Base-by-base conservation (phyloP, 1,140 invertebrate genomes). In the Temnothorax nylanderi region DNA sequence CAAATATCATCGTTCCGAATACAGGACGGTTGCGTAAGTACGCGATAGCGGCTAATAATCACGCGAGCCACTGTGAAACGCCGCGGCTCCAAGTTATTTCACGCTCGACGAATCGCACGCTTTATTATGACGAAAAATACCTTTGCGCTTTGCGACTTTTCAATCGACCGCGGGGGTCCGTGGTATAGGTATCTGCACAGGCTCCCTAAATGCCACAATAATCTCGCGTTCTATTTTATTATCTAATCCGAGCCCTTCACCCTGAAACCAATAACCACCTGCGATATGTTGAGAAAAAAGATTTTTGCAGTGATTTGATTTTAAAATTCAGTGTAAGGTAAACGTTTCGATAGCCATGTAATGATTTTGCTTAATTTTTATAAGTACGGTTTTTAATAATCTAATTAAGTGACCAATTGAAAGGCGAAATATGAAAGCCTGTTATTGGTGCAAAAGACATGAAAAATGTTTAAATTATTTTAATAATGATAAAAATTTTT, bases 1-100 rank as follows among this genome's bases (percentile, higher is more conserved):
- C 82, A 89, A 89, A 89, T 89, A 88, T 71, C 74, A 69, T 41
- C 81, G 72, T 89, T 85, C 54, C 64, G 78, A 88, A 88, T 88
- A 16, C 71, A 56, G 88, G n/a, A 64, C 56, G 78, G 74, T 88
- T 88, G 77, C 87, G 47, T 88, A 88, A 88, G 86, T 64, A 32
- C 16, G 49, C 58, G 85, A 88, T 88, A 65, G 21, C 41, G 18
- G 51, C 49, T 69, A 87, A 88, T 88, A 88, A 87, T 87, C 86
- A 56, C 37, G 34, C 47, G 60, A 87, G 34, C 26, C 75, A 41
- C 77, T 60, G 75, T 32, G 75, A 62, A 77, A 77, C 77, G 37
- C 44, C 58, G 54, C 37, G 71, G 49, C 41, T 51, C 51, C 26
- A 62, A 85, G 65, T 87, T 87, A 75, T 85, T 87, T 67, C 85